Evolutionary conservation across 2,113 vertebrate genomes (phyloP), one percentile per base, ranked within the genome.

Genomic region (Otis tarda): DNA sequence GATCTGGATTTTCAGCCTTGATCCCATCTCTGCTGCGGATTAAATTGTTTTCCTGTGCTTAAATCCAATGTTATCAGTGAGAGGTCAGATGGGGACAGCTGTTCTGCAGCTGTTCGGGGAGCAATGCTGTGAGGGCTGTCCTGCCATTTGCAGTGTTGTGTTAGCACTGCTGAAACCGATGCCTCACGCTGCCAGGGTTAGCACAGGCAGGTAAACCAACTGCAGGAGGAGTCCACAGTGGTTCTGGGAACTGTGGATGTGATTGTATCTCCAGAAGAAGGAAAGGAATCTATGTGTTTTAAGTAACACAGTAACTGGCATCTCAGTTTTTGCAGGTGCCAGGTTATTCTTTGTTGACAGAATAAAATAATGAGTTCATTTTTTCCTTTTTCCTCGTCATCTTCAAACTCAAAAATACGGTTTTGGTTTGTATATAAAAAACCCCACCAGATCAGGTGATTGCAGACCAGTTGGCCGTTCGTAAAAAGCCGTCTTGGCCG

Each of bases 61-160:
- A 85, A 95, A 81, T 89, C 65, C 41, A 53, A 0, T 7, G 2
- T 56, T 56, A 49, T 35, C 60, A 86, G 49, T 19, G 64, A 73
- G 84, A 71, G 87, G 84, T 83, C 82, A 83, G 23, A 37, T 22
- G 52, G 71, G 87, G 84, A 87, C 70, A 86, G 88, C 89, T 94
- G 57, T 92, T 87, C 25, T 61, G 24, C 78, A 95, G 65, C 80
- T 96, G 57, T 63, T 93, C 53, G 8, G 2, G 0, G 22, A 35
- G 90, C 35, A 37, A 25, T 30, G 27, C 50, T 52, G 10, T 3
- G 30, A 64, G 67, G 57, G 65, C 60, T 16, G 4, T 10, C 17
- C 73, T 89, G 79, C 87, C 27, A 30, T 90, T 94, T 83, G 35
- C 50, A 35, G 30, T 24, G 49, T 83, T 94, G 4, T 14, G 7